Percentiles rank a stretch among this genome's conserved stretches.
These are phyloP conservation scores for Colletes gigas DNA, from an alignment of 1,140 invertebrate genomes.

Conservation along the genomic window DNA sequence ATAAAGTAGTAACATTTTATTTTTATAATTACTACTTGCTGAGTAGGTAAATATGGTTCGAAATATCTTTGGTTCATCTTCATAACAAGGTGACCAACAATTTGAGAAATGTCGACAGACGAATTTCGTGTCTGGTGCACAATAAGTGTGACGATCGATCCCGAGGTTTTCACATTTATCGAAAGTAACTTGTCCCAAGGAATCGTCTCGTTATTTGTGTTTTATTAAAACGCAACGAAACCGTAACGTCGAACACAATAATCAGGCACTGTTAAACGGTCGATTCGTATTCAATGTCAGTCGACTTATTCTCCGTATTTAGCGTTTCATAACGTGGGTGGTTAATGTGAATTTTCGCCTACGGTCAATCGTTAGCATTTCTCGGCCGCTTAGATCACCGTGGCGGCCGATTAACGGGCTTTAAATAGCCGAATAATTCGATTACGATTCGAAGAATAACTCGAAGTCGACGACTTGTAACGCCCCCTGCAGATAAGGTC, in stretches of 20 bases:
- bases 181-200: too few relatives aligned
- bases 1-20: not conserved
- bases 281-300: slow-evolving; percentile 62
- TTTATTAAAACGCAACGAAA: not conserved
- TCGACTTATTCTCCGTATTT: slow-evolving; percentile 35
- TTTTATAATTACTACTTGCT: too few relatives aligned
- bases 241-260: not conserved
- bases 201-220: too few relatives aligned
- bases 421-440: slow-evolving; percentile 35
- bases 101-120: too few relatives aligned
- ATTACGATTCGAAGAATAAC: slow-evolving; percentile 14
- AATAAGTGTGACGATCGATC: too few relatives aligned
- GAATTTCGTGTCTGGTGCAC: too few relatives aligned
- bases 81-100: too few relatives aligned
- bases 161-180: too few relatives aligned
- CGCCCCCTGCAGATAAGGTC: not conserved
- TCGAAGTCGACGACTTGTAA: not conserved
- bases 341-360: slow-evolving; percentile 53
- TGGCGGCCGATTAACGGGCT: slow-evolving; percentile 11
- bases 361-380: slow-evolving; percentile 43
- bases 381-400: slow-evolving; percentile 30
- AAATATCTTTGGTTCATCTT: too few relatives aligned
- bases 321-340: slow-evolving; percentile 39
- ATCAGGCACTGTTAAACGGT: slow-evolving; percentile 31
- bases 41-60: too few relatives aligned